These are phyloP conservation scores for Cyprinella venusta DNA, from an alignment of 2,797 vertebrate genomes.

Conservation along the genomic window DNA sequence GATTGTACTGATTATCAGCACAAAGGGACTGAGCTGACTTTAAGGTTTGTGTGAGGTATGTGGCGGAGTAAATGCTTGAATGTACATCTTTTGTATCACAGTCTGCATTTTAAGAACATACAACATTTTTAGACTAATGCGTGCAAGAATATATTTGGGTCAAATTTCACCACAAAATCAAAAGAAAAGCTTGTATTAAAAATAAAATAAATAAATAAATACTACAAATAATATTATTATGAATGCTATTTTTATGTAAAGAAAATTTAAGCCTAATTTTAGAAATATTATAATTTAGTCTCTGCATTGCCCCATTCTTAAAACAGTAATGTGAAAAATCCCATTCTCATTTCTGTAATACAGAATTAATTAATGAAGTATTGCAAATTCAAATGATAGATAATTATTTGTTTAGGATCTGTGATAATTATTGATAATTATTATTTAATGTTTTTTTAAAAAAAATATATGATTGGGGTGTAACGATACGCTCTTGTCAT, in stretches of 20 bases:
- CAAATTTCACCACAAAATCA: background rate
- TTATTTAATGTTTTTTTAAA: no score
- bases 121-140: background rate
- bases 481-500: no score
- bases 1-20: constrained; percentile 19
- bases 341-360: background rate
- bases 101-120: background rate
- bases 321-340: no score
- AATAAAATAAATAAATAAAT: background rate
- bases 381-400: background rate
- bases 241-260: background rate
- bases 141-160: background rate
- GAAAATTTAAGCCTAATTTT: background rate
- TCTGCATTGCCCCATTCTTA: no score
- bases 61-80: background rate
- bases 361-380: background rate
- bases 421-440: no score
- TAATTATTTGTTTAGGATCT: background rate
- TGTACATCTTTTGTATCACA: background rate
- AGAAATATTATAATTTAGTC: background rate
- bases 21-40: constrained; percentile 17
- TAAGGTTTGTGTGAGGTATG: background rate
- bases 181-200: background rate
- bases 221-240: background rate
- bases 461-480: no score